phyloP scores from a whole-genome alignment of 2,113 vertebrate species.

The Chloropsis cyanopogon region DNA sequence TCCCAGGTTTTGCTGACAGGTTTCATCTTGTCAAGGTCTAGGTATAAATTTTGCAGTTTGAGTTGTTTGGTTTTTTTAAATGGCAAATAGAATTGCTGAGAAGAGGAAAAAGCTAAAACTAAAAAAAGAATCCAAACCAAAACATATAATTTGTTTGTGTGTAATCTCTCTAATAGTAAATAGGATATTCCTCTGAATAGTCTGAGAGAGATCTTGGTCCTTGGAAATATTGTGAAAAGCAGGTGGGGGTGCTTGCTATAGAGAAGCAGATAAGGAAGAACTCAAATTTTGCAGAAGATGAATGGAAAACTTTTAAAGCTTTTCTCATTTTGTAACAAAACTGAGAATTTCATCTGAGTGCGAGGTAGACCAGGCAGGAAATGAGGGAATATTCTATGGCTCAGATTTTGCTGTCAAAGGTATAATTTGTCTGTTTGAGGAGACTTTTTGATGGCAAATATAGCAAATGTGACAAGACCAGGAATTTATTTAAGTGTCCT shows the following conservation, averaged over 20 bases:
- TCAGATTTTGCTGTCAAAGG: background rate
- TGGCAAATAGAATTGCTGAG: background rate
- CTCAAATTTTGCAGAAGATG: background rate
- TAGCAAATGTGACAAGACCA: background rate
- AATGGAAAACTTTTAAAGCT: background rate
- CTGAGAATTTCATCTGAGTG: background rate
- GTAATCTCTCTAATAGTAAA: background rate
- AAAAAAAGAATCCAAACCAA: background rate
- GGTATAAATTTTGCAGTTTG: background rate
- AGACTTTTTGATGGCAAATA: background rate
- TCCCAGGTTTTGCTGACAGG: background rate
- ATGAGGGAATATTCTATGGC: background rate
- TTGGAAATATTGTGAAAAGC: background rate
- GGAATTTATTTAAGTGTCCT: background rate
- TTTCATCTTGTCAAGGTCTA: background rate
- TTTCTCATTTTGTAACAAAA: background rate
- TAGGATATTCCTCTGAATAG: background rate
- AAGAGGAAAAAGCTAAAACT: background rate
- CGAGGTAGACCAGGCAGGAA: background rate
- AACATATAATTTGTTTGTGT: background rate
- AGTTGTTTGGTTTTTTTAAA: background rate
- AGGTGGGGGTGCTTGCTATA: background rate
- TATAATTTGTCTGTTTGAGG: background rate
- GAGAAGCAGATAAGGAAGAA: background rate
- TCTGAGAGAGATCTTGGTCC: background rate